Conservation (phyloP, 2,797 vertebrate species). For the Helarctos malayanus region DNA sequence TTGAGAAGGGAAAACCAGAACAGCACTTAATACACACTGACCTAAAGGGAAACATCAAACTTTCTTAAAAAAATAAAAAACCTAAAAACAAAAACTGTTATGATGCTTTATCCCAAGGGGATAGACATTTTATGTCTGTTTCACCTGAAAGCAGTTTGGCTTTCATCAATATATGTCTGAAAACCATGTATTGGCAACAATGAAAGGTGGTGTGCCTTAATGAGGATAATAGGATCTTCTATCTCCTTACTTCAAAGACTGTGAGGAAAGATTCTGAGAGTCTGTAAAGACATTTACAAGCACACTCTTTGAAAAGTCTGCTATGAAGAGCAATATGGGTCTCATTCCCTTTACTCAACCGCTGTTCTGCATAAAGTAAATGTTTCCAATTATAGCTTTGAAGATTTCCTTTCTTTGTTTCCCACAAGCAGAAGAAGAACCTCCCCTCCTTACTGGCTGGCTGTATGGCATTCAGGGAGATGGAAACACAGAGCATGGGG, state of each 20-base stretch:
- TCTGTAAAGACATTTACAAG: conserved; percentile 55
- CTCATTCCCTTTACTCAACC: conserved; percentile 10
- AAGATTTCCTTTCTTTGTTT: conserved; percentile 65
- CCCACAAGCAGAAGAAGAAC: not conserved
- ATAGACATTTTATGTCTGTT: conserved; percentile 42
- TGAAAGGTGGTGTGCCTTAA: conserved; percentile 20
- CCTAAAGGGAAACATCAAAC: not conserved
- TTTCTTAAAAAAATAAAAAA: not conserved
- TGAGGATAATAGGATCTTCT: conserved; percentile 57
- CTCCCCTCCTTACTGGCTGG: no score
- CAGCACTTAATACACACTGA: conserved; percentile 56
- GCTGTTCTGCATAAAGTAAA: conserved; percentile 62
- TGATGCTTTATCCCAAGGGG: not conserved
- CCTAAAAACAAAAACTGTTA: not conserved
- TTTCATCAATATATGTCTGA: conserved; percentile 74
- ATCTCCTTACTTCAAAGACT: conserved; percentile 76
- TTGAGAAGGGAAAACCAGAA: conserved; percentile 36
- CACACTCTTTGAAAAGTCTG: conserved; percentile 58
- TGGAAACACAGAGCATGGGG: not conserved
- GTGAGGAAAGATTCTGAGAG: not conserved
- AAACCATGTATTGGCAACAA: conserved; percentile 42
- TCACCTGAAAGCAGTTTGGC: conserved; percentile 21
- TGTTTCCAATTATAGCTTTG: conserved; percentile 54
- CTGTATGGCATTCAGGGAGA: not conserved
- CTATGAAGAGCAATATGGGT: not conserved